Evolutionary conservation across 2,888 invertebrate species (phyloP).

Genomic region (Pammene fasciana): DNA sequence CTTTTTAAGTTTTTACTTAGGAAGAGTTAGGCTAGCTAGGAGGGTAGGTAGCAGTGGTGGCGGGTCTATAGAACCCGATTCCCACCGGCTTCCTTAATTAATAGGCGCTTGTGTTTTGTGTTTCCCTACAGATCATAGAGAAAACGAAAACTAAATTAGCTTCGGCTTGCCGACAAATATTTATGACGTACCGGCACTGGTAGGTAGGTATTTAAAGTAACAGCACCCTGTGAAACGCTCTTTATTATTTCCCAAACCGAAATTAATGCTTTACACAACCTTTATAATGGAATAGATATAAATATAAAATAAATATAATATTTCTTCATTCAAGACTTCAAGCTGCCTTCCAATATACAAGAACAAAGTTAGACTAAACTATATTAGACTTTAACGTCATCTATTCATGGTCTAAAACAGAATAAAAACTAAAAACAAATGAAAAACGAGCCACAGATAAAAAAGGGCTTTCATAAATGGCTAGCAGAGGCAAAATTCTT

Average conservation of each 20-base stretch:
- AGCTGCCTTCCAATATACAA: constrained; percentile 1
- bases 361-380: not conserved
- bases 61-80: too few species aligned
- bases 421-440: constrained; percentile 13
- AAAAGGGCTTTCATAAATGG: constrained; percentile 51
- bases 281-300: not conserved
- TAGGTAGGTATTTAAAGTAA: too few species aligned
- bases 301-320: constrained; percentile 12
- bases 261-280: not conserved
- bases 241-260: constrained; percentile 2
- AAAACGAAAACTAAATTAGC: too few species aligned
- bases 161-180: too few species aligned
- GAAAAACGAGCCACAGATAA: constrained; percentile 46
- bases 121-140: too few species aligned
- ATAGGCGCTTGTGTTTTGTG: too few species aligned
- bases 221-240: too few species aligned
- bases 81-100: too few species aligned
- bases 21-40: too few species aligned
- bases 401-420: not conserved
- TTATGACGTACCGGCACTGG: too few species aligned
- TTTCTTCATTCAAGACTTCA: constrained; percentile 8
- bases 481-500: constrained; percentile 55
- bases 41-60: too few species aligned
- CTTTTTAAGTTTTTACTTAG: too few species aligned
- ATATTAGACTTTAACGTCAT: not conserved